Evolutionary conservation across 2,113 vertebrate genomes (phyloP).

Genomic region (Hassar affinis): DNA sequence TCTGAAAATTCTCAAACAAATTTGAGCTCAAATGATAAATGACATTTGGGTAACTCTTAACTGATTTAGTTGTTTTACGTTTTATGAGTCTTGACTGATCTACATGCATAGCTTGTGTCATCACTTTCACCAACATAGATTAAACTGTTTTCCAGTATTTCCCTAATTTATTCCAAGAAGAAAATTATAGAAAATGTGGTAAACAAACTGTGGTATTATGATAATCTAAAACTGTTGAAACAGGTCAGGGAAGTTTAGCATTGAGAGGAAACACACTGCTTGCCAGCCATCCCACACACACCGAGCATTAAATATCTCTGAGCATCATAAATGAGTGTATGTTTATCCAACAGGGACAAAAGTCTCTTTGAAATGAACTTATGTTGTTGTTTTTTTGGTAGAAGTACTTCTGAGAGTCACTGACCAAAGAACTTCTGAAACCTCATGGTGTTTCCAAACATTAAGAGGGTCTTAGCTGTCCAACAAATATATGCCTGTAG

Average conservation of each 20-base stretch:
- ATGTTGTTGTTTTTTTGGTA: not conserved
- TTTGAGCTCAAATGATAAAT: not conserved
- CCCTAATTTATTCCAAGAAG: slow-evolving; percentile 20
- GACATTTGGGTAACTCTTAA: not conserved
- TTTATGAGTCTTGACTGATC: not conserved
- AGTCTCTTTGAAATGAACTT: not conserved
- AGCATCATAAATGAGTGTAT: not conserved
- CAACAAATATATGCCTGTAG: not conserved
- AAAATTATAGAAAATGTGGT: slow-evolving; percentile 6
- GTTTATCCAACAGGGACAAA: not conserved
- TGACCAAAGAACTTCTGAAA: not conserved
- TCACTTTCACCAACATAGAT: not conserved
- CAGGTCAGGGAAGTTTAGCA: slow-evolving; percentile 9
- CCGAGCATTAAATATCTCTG: not conserved
- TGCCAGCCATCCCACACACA: slow-evolving; percentile 17
- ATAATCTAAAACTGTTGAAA: not conserved
- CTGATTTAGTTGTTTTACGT: not conserved
- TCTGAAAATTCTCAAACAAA: not conserved
- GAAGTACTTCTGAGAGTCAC: not conserved
- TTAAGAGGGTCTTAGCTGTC: not conserved
- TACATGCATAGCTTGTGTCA: not conserved
- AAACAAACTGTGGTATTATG: slow-evolving; percentile 14
- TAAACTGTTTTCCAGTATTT: not conserved
- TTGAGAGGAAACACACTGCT: slow-evolving; percentile 4
- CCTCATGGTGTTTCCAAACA: not conserved